phyloP scores from a whole-genome alignment of 2,113 vertebrate species.

The Hippocampus zosterae region DNA sequence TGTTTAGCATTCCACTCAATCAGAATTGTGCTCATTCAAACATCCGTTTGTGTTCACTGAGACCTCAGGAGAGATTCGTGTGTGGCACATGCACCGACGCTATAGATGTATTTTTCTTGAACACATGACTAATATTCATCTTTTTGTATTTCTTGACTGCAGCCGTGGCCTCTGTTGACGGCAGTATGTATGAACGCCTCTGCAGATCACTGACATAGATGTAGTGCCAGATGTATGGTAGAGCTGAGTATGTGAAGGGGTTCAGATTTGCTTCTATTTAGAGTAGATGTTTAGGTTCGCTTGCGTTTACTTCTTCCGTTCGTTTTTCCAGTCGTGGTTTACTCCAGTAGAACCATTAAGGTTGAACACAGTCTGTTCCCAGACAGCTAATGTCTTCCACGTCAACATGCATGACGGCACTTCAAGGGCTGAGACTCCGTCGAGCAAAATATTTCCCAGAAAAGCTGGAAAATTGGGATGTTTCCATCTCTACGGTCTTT shows the following conservation, averaged over 20 bases:
- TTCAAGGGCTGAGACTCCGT: not conserved
- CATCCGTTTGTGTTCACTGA: not conserved
- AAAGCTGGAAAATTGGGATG: not conserved
- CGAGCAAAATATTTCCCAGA: not conserved
- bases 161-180: slow-evolving; percentile 58
- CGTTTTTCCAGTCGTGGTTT: slow-evolving; percentile 14
- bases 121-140: slow-evolving; percentile 53
- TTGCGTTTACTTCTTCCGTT: slow-evolving; percentile 1
- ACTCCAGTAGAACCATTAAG: slow-evolving; percentile 2
- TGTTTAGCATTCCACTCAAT: not conserved
- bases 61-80: not conserved
- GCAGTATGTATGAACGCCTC: slow-evolving; percentile 57
- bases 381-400: not conserved
- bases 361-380: not conserved
- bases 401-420: not conserved
- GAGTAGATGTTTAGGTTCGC: not conserved
- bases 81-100: slow-evolving; percentile 23
- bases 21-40: not conserved
- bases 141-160: slow-evolving; percentile 53
- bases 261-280: not conserved
- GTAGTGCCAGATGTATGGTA: slow-evolving; percentile 5
- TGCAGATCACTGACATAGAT: slow-evolving; percentile 23
- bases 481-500: not conserved
- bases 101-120: slow-evolving; percentile 34
- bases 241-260: too few species aligned